Evolutionary conservation across 2,888 invertebrate species (phyloP).

Genomic region (Acleris emargana): DNA sequence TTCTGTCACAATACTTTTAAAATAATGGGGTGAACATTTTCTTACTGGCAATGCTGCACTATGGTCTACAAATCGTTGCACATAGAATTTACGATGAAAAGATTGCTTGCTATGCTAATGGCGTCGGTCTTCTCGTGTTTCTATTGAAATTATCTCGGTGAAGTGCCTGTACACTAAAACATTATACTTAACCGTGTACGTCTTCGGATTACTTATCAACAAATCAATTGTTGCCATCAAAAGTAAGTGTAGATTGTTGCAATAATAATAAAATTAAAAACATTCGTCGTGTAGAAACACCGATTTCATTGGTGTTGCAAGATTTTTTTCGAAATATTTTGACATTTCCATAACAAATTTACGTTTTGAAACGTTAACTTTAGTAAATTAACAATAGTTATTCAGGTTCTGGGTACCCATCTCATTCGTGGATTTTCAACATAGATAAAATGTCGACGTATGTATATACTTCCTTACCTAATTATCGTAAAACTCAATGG

Average conservation of each 20-base stretch:
- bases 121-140: constrained; percentile 26
- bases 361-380: constrained; percentile 8
- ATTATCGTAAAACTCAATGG: neutral
- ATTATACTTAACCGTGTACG: neutral
- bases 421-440: neutral
- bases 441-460: constrained; percentile 25
- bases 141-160: constrained; percentile 7
- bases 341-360: constrained; percentile 38
- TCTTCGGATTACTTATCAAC: constrained; percentile 8
- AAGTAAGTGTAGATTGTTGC: constrained; percentile 75
- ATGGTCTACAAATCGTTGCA: constrained; percentile 32
- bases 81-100: constrained; percentile 26
- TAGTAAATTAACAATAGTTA: constrained; percentile 11
- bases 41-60: constrained; percentile 40
- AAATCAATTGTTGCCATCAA: constrained; percentile 72
- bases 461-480: neutral
- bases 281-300: constrained; percentile 70
- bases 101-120: constrained; percentile 34
- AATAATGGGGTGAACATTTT: constrained; percentile 21
- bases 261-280: constrained; percentile 68
- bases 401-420: neutral
- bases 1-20: neutral
- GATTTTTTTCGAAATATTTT: constrained; percentile 48
- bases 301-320: constrained; percentile 72
- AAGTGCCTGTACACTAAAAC: neutral